Percentiles rank a stretch among this genome's conserved stretches.
Conservation (phyloP, 1,140 invertebrate species). For the Aplysia californica region DNA sequence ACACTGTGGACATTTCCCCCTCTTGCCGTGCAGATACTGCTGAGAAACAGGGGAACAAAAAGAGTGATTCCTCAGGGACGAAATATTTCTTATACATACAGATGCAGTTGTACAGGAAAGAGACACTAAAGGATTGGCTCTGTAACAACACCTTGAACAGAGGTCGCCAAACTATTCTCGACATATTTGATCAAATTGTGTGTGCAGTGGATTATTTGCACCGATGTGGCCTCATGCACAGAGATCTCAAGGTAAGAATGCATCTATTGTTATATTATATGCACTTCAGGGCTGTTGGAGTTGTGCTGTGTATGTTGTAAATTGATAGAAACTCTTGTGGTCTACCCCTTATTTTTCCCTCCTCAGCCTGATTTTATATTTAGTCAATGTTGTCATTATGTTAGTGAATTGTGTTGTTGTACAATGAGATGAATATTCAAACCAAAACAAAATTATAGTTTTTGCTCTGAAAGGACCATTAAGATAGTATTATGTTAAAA, state of each 20-base stretch:
- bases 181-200: slow-evolving; percentile 93
- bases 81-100: slow-evolving; percentile 91
- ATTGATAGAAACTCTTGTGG: too few relatives aligned
- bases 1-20: neutral
- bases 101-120: slow-evolving; percentile 93
- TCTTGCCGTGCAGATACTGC: neutral
- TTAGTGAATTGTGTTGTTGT: too few relatives aligned
- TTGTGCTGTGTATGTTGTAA: neutral
- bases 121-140: slow-evolving; percentile 93
- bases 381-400: too few relatives aligned
- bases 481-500: too few relatives aligned
- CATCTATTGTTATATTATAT: neutral
- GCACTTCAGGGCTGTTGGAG: neutral
- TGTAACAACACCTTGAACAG: slow-evolving; percentile 63
- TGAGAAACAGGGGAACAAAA: neutral
- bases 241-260: slow-evolving; percentile 86
- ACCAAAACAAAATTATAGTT: too few relatives aligned
- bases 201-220: slow-evolving; percentile 96
- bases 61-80: slow-evolving; percentile 5
- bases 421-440: too few relatives aligned
- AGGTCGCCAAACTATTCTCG: slow-evolving; percentile 68
- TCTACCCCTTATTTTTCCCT: too few relatives aligned
- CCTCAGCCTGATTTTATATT: too few relatives aligned
- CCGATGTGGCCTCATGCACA: slow-evolving; percentile 88
- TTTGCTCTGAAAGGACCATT: too few relatives aligned